Conservation (phyloP, 2,113 vertebrate species). For the Morone chrysops region DNA sequence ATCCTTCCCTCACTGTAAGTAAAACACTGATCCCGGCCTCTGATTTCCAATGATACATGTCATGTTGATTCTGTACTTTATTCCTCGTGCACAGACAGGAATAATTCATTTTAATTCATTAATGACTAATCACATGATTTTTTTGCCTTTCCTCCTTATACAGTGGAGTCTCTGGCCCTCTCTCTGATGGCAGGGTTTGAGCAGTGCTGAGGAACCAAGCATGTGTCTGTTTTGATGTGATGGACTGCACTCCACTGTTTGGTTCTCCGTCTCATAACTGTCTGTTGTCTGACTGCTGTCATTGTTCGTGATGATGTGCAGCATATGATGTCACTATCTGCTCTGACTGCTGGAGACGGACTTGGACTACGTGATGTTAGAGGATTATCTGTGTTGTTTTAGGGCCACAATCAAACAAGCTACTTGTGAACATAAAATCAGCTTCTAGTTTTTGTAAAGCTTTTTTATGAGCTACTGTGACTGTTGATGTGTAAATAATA, state of each 20-base stretch:
- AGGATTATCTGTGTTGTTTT: background rate
- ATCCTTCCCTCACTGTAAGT: constrained; percentile 97
- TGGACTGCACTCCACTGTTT: constrained; percentile 18
- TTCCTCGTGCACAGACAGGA: background rate
- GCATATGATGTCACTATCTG: constrained; percentile 31
- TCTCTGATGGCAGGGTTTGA: constrained; percentile 98
- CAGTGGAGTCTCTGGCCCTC: constrained; percentile 97
- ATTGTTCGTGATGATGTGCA: constrained; percentile 26
- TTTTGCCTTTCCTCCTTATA: constrained; percentile 6
- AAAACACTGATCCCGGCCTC: background rate
- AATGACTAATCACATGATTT: background rate
- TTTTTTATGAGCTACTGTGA: constrained; percentile 19
- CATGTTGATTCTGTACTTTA: background rate
- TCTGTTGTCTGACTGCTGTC: constrained; percentile 35
- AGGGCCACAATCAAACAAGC: background rate
- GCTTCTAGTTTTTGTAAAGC: constrained; percentile 37
- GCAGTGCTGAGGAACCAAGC: constrained; percentile 84
- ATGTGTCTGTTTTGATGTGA: background rate
- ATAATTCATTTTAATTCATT: background rate
- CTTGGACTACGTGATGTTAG: background rate
- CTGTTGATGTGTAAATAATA: constrained; percentile 31
- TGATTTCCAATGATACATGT: background rate
- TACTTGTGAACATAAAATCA: background rate
- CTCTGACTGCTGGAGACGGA: constrained; percentile 3
- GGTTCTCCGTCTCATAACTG: constrained; percentile 10